Base-by-base conservation (phyloP, 2,888 invertebrate species). In the Chalcis sispes region DNA sequence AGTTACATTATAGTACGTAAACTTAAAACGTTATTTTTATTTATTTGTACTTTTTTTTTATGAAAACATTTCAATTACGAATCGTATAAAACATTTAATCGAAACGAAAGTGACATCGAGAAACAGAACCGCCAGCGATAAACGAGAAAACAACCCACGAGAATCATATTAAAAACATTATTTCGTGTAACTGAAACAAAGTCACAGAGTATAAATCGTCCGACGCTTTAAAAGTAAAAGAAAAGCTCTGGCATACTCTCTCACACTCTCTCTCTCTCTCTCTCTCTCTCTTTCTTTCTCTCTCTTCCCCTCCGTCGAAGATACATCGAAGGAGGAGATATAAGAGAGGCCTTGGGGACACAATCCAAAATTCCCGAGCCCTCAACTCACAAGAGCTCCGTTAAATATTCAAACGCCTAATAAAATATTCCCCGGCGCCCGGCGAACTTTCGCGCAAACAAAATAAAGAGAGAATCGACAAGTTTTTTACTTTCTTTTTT, bases 361-460 rank as follows among this genome's bases (percentile, higher is more conserved):
- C 77, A 48, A 50, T n/a, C 56, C 73, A 72, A 54, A 82, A 82
- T 81, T 81, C 81, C 79, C 79, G 70, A 80, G 77, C 83, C 82
- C 82, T 80, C 81, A 81, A 83, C 83, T 84, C 84, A 82, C 83
- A 40, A 80, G 81, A 78, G 32, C 40, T 87, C 89, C 86, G 88
- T 90, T 32, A 90, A 90, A 90, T 90, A 90, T 90, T 90, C 89
- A 90, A 86, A 84, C 87, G 86, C 84, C 88, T 89, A 89, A 89
- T 89, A 89, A 89, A 90, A 90, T 90, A 90, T 89, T 85, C 87
- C 36, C 71, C 13, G 32, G 7, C 20, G 29, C 25, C 40, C 23
- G 20, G 32, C 13, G 25, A 64, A 65, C 58, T 64, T 54, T 8
- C 20, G 10, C 20, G 1, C 15, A 62, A 54, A 42, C 61, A 56